These are phyloP conservation scores for Goniozus legneri DNA, from an alignment of 1,140 invertebrate genomes.

Conservation along the genomic window DNA sequence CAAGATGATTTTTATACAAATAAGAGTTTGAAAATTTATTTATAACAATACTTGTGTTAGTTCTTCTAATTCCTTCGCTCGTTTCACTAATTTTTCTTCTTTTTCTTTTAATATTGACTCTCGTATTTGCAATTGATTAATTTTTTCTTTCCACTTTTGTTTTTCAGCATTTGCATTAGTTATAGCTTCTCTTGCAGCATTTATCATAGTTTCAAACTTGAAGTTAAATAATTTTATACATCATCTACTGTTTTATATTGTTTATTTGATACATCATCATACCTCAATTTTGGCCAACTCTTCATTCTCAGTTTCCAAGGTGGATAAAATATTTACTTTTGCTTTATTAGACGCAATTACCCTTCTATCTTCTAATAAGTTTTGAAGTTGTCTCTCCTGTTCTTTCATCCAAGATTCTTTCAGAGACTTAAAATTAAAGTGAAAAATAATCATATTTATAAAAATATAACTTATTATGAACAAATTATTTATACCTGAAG, in stretches of 20 bases:
- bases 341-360: slow-evolving; percentile 33
- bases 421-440: slow-evolving; percentile 22
- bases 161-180: slow-evolving; percentile 32
- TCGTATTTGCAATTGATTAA: slow-evolving; percentile 31
- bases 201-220: slow-evolving; percentile 41
- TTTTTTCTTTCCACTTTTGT: slow-evolving; percentile 43
- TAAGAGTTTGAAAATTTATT: slow-evolving; percentile 7
- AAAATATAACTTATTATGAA: slow-evolving; percentile 4
- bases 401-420: slow-evolving; percentile 45
- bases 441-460: slow-evolving; percentile 3
- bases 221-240: slow-evolving; percentile 10
- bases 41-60: slow-evolving; percentile 38
- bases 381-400: slow-evolving; percentile 37
- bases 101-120: slow-evolving; percentile 31
- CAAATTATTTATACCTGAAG: slow-evolving; percentile 30
- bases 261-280: neutral
- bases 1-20: slow-evolving; percentile 6
- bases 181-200: slow-evolving; percentile 37
- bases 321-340: slow-evolving; percentile 37
- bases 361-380: slow-evolving; percentile 37
- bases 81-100: slow-evolving; percentile 35
- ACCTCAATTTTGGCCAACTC: slow-evolving; percentile 42
- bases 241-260: slow-evolving; percentile 1
- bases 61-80: slow-evolving; percentile 43
- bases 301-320: slow-evolving; percentile 32